Evolutionary conservation across 2,888 invertebrate genomes (phyloP).

Genomic region (Heliconius cydno): DNA sequence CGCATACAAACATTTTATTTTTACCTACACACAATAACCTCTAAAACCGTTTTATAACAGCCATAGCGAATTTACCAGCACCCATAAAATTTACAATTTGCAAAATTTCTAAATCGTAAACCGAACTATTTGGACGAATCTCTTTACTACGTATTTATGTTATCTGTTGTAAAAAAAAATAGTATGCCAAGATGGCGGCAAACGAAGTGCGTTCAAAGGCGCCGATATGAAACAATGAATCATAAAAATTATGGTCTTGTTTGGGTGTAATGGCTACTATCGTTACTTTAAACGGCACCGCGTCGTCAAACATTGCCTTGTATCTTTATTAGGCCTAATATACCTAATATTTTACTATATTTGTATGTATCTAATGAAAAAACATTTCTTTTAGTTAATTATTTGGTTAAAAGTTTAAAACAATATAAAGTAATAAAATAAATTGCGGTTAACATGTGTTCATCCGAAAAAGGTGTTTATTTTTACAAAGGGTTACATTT

Average conservation of each 20-base stretch:
- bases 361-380: not conserved
- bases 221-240: constrained; percentile 50
- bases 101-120: constrained; percentile 46
- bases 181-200: constrained; percentile 38
- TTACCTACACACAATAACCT: constrained; percentile 26
- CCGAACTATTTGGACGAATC: constrained; percentile 28
- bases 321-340: not conserved
- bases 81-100: constrained; percentile 47
- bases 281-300: constrained; percentile 38
- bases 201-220: constrained; percentile 46
- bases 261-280: constrained; percentile 49
- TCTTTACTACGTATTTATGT: constrained; percentile 30
- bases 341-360: not conserved
- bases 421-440: not conserved
- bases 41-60: constrained; percentile 36
- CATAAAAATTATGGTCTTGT: constrained; percentile 47
- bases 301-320: constrained; percentile 34
- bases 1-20: constrained; percentile 18
- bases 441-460: not conserved
- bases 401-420: not conserved
- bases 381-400: not conserved
- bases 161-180: constrained; percentile 43
- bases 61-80: constrained; percentile 44
- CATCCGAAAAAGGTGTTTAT: not conserved
- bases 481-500: no score